A percentile compares a stretch with the other conserved stretches of the same genome.
Evolutionary conservation across 2,888 invertebrate species (phyloP).

Genomic region (Tinea trinotella): DNA sequence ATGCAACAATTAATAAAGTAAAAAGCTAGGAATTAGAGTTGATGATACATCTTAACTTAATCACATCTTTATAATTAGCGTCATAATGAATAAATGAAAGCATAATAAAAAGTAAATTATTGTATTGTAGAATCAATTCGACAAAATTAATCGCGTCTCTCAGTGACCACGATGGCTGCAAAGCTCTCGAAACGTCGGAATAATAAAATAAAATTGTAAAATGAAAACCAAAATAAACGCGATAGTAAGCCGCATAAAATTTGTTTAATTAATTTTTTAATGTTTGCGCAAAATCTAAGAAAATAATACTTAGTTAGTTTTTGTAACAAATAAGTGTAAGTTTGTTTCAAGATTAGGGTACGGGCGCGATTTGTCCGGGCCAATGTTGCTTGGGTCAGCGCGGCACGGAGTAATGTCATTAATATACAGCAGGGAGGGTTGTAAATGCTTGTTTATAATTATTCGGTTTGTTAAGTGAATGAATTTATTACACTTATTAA

Average conservation of each 20-base stretch:
- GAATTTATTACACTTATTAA: slow-evolving; percentile 17
- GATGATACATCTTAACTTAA: too few relatives aligned
- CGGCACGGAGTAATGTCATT: slow-evolving; percentile 42
- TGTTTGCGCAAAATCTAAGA: too few relatives aligned
- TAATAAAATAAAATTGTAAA: too few relatives aligned
- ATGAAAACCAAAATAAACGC: too few relatives aligned
- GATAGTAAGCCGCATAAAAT: too few relatives aligned
- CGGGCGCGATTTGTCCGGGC: slow-evolving; percentile 37
- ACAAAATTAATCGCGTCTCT: not conserved
- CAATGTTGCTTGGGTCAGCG: slow-evolving; percentile 15
- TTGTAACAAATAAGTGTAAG: not conserved
- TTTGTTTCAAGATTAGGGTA: slow-evolving; percentile 37
- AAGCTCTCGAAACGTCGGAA: too few relatives aligned
- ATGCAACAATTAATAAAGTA: too few relatives aligned
- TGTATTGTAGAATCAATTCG: not conserved
- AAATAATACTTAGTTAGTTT: too few relatives aligned
- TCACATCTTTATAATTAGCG: too few relatives aligned
- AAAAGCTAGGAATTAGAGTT: too few relatives aligned
- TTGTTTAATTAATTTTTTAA: too few relatives aligned
- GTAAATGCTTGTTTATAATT: slow-evolving; percentile 27
- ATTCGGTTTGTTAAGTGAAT: slow-evolving; percentile 23
- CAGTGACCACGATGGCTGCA: too few relatives aligned
- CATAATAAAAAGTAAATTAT: not conserved
- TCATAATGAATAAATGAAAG: not conserved
- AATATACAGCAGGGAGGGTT: slow-evolving; percentile 39